Percentiles rank a stretch among this genome's conserved stretches.
These are phyloP conservation scores for Pyrocoelia pectoralis DNA, from an alignment of 2,888 invertebrate species.

Conservation along the genomic window DNA sequence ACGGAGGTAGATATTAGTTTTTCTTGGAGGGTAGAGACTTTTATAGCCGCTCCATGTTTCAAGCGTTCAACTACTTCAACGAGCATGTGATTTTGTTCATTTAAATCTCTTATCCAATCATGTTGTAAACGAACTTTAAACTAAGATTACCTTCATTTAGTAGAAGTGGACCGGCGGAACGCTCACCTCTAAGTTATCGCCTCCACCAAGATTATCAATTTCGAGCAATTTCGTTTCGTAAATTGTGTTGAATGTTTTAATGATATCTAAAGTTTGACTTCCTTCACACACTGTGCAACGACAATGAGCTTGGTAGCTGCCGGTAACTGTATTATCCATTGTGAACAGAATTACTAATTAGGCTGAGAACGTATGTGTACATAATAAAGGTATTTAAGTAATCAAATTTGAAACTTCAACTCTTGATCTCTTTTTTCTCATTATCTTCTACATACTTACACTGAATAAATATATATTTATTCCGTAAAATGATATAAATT, in stretches of 20 bases:
- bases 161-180: neutral
- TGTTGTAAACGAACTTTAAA: conserved; percentile 67
- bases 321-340: neutral
- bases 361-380: no score
- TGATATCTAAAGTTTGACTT: conserved; percentile 61
- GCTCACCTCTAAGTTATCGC: conserved; percentile 50
- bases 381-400: no score
- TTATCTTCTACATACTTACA: no score
- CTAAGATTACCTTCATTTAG: conserved; percentile 58
- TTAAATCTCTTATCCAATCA: conserved; percentile 73
- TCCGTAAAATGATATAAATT: no score
- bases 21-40: conserved; percentile 63
- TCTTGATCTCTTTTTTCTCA: no score
- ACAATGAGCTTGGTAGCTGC: neutral
- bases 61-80: conserved; percentile 72
- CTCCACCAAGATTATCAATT: conserved; percentile 63
- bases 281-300: conserved; percentile 48
- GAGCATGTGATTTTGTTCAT: conserved; percentile 73
- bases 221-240: conserved; percentile 69
- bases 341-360: no score
- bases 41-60: conserved; percentile 69
- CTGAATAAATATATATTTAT: no score
- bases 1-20: no score
- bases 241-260: conserved; percentile 68
- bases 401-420: no score